Evolutionary conservation across 2,888 invertebrate genomes (phyloP).

Genomic region (Exephanes ischioxanthus): DNA sequence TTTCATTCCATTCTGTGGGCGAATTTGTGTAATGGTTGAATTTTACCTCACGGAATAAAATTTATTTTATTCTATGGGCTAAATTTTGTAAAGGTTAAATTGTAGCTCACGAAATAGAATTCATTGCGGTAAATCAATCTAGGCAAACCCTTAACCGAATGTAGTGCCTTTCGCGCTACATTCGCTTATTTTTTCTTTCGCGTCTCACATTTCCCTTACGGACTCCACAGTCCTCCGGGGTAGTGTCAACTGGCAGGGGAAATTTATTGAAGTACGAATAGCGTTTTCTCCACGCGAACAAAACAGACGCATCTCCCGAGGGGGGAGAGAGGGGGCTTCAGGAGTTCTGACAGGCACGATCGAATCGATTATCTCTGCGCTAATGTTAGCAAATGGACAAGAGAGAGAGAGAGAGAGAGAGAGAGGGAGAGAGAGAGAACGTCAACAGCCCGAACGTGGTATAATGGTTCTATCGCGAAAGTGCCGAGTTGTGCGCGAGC

Average conservation of each 20-base stretch:
- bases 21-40: too few species aligned
- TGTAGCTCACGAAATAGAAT: too few species aligned
- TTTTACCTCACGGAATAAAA: too few species aligned
- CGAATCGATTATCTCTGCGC: slow-evolving; percentile 39
- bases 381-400: slow-evolving; percentile 6
- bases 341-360: slow-evolving; percentile 23
- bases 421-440: slow-evolving; percentile 48
- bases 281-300: slow-evolving; percentile 11
- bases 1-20: too few species aligned
- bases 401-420: slow-evolving; percentile 19
- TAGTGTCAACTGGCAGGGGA: slow-evolving; percentile 1
- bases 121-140: too few species aligned
- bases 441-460: slow-evolving; percentile 59
- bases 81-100: too few species aligned
- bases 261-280: slow-evolving; percentile 10
- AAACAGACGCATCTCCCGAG: not conserved
- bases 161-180: not conserved
- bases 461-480: slow-evolving; percentile 66
- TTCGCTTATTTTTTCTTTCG: not conserved
- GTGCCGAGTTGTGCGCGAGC: slow-evolving; percentile 61
- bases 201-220: not conserved
- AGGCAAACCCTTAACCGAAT: not conserved
- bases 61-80: too few species aligned
- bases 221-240: not conserved
- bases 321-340: not conserved